phyloP scores from a whole-genome alignment of 1,140 invertebrate genomes.

The Fopius arisanus region DNA sequence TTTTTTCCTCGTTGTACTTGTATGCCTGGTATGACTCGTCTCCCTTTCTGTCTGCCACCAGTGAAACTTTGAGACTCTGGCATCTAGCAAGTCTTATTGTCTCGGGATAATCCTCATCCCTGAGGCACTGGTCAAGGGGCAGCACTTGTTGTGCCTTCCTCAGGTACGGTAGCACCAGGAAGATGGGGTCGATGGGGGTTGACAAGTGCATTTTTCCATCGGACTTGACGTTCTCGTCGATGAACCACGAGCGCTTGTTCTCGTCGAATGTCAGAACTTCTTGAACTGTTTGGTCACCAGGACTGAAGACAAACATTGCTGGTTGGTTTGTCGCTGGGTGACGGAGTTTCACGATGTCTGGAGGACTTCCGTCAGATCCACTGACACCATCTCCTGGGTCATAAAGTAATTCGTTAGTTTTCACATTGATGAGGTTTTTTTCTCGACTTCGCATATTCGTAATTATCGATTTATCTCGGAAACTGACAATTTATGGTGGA shows the following conservation, averaged over 20 bases:
- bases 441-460: no score
- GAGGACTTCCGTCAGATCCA: slow-evolving; percentile 68
- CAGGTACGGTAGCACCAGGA: slow-evolving; percentile 68
- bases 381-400: slow-evolving; percentile 61
- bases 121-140: slow-evolving; percentile 75
- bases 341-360: slow-evolving; percentile 75
- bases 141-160: slow-evolving; percentile 68
- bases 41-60: slow-evolving; percentile 74
- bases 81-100: slow-evolving; percentile 63
- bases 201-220: slow-evolving; percentile 77
- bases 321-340: slow-evolving; percentile 71
- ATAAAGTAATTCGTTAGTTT: slow-evolving; percentile 19
- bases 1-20: slow-evolving; percentile 81
- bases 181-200: slow-evolving; percentile 77
- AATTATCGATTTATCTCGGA: not conserved
- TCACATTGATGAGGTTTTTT: not conserved
- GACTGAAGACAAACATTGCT: slow-evolving; percentile 71
- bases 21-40: slow-evolving; percentile 75
- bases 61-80: slow-evolving; percentile 65
- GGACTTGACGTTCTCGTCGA: slow-evolving; percentile 75
- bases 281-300: slow-evolving; percentile 68
- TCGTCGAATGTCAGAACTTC: slow-evolving; percentile 75
- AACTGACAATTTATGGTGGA: no score
- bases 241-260: slow-evolving; percentile 74
- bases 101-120: slow-evolving; percentile 70